phyloP scores from a whole-genome alignment of 2,113 vertebrate species.

The Zingel zingel region DNA sequence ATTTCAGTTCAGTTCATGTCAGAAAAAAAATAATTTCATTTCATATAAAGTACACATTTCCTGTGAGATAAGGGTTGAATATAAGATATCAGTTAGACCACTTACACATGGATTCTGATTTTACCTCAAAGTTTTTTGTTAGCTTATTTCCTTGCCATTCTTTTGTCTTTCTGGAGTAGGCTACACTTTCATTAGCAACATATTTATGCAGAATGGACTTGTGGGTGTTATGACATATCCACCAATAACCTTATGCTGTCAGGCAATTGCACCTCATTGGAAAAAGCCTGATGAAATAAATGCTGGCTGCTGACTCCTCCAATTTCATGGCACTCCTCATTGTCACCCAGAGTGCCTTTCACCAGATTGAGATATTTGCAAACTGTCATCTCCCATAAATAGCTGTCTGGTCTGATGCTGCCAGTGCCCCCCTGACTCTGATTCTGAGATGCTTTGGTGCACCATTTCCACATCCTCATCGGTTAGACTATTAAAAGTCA shows the following conservation, averaged over 20 bases:
- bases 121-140: slow-evolving; percentile 3
- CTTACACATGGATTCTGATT: neutral
- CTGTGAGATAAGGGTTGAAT: neutral
- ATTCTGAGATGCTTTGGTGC: slow-evolving; percentile 72
- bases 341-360: slow-evolving; percentile 91
- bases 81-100: neutral
- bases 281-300: slow-evolving; percentile 94
- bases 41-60: neutral
- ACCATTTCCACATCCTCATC: slow-evolving; percentile 66
- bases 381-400: slow-evolving; percentile 99
- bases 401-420: slow-evolving; percentile 90
- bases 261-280: slow-evolving; percentile 87
- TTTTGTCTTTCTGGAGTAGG: slow-evolving; percentile 63
- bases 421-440: slow-evolving; percentile 68
- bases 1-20: neutral
- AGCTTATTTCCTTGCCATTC: slow-evolving; percentile 1
- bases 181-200: slow-evolving; percentile 83
- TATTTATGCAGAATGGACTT: slow-evolving; percentile 82
- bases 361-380: slow-evolving; percentile 99
- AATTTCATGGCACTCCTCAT: slow-evolving; percentile 90
- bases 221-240: slow-evolving; percentile 74
- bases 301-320: slow-evolving; percentile 95
- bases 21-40: neutral
- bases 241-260: slow-evolving; percentile 87
- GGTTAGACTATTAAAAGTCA: slow-evolving; percentile 68